Percentiles rank a stretch among this genome's conserved stretches.
Conservation (phyloP, 2,888 invertebrate genomes). For the Thyatira batis region DNA sequence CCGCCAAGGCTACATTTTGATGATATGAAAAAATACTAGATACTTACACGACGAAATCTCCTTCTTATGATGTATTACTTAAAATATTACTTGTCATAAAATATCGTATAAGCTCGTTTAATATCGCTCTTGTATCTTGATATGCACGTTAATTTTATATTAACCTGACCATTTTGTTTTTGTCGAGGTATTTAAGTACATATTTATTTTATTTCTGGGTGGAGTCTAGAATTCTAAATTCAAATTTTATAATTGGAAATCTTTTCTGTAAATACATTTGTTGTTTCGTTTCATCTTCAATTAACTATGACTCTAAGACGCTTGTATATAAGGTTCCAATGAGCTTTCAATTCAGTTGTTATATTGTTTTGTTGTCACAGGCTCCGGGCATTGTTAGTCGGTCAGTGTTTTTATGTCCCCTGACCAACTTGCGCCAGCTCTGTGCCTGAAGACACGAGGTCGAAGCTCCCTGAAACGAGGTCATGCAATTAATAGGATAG, state of each 20-base stretch:
- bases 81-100: not conserved
- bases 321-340: not conserved
- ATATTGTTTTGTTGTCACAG: not conserved
- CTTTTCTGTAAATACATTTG: no score
- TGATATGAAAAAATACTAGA: not conserved
- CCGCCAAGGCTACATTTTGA: not conserved
- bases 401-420: constrained; percentile 2
- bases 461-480: not conserved
- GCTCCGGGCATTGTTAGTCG: not conserved
- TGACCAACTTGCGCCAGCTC: not conserved
- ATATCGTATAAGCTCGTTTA: not conserved
- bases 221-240: no score
- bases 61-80: not conserved
- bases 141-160: no score
- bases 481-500: not conserved
- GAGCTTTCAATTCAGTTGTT: not conserved
- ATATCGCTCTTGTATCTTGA: not conserved
- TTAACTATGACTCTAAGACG: not conserved
- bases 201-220: no score
- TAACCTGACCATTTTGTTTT: no score
- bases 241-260: no score
- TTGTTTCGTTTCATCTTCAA: no score
- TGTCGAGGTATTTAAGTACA: not conserved
- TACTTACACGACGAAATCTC: not conserved
- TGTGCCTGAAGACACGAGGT: not conserved